phyloP scores from a whole-genome alignment of 37 sponge, comb jelly and placozoan species.

The Ephydatia muelleri region DNA sequence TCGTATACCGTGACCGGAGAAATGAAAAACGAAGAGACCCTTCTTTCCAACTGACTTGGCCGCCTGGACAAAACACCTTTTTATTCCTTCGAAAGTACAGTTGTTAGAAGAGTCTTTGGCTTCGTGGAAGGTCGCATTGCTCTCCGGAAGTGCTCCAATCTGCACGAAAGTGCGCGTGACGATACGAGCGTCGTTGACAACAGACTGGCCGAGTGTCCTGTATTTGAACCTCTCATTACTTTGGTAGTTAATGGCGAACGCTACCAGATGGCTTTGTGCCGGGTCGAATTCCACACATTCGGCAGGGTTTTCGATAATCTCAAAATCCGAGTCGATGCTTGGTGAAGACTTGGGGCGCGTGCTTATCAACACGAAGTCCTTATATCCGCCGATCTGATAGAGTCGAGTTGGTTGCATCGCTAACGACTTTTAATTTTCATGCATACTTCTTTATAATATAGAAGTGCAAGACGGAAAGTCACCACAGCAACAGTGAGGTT shows the following conservation, averaged over 20 bases:
- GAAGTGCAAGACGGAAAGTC: no score
- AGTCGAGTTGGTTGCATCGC: neutral
- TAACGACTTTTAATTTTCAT: no score
- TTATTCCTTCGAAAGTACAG: constrained; percentile 55
- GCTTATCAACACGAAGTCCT: neutral
- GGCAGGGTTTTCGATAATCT: neutral
- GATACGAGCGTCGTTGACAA: constrained; percentile 28
- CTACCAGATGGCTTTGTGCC: constrained; percentile 52
- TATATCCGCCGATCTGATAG: neutral
- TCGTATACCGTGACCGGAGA: constrained; percentile 69
- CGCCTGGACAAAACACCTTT: constrained; percentile 28
- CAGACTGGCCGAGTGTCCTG: constrained; percentile 18
- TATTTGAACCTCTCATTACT: constrained; percentile 25
- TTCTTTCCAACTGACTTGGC: constrained; percentile 50
- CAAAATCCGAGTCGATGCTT: neutral
- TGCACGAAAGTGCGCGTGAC: constrained; percentile 15
- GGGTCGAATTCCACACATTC: constrained; percentile 50
- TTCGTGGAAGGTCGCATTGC: constrained; percentile 12
- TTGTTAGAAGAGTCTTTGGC: constrained; percentile 13
- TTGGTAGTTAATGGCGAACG: constrained; percentile 65
- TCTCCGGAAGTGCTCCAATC: constrained; percentile 13
- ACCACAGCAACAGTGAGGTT: no score
- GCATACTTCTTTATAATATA: no score
- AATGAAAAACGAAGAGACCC: constrained; percentile 64
- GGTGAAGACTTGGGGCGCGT: neutral